phyloP scores from a whole-genome alignment of 2,888 invertebrate species.

The Caenorhabditis sp. region DNA sequence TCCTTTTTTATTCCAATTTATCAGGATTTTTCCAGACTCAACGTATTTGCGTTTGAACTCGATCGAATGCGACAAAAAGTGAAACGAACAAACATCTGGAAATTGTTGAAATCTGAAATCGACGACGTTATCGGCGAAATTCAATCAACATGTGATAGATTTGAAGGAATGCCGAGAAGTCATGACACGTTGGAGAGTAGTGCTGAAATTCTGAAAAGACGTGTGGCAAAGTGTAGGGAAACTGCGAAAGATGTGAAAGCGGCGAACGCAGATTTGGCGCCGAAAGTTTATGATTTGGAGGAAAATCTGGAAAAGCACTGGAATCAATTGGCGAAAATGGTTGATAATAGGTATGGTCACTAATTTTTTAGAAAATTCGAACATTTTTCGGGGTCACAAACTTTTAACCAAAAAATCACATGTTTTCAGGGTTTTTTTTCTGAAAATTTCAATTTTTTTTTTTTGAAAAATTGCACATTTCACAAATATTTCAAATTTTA shows the following conservation, averaged over 20 bases:
- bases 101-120: conserved; percentile 9
- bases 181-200: conserved; percentile 10
- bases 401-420: too few relatives aligned
- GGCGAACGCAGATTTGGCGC: conserved; percentile 25
- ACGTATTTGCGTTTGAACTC: conserved; percentile 24
- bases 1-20: not conserved
- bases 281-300: conserved; percentile 27
- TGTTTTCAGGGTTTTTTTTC: too few relatives aligned
- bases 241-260: conserved; percentile 21
- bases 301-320: conserved; percentile 30
- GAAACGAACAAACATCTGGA: conserved; percentile 6
- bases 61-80: conserved; percentile 20
- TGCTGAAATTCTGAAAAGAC: conserved; percentile 13
- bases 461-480: too few relatives aligned
- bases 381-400: too few relatives aligned
- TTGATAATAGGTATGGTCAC: conserved; percentile 9
- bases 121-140: conserved; percentile 26
- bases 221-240: conserved; percentile 12
- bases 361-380: too few relatives aligned
- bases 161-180: conserved; percentile 6
- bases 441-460: too few relatives aligned
- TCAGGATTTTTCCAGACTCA: conserved; percentile 2
- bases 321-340: conserved; percentile 14
- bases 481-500: too few relatives aligned
- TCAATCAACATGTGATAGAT: conserved; percentile 10